Evolutionary conservation across 2,888 invertebrate species (phyloP).

Genomic region (Scaeva pyrastri): DNA sequence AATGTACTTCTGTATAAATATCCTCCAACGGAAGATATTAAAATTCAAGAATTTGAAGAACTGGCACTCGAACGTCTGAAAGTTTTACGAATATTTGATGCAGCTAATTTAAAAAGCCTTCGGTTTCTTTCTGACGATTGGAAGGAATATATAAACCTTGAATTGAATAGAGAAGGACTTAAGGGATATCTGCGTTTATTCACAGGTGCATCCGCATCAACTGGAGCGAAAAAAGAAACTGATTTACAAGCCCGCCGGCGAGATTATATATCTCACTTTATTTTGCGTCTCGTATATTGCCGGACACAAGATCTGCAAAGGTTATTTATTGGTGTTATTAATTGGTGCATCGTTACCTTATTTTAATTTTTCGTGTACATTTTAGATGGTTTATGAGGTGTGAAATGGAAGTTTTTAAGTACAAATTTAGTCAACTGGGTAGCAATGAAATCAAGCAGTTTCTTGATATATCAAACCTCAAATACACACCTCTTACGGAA

Average conservation of each 20-base stretch:
- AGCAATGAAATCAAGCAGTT: conserved; percentile 87
- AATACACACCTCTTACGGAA: conserved; percentile 87
- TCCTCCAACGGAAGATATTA: conserved; percentile 90
- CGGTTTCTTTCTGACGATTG: conserved; percentile 88
- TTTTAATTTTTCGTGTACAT: background rate
- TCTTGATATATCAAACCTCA: conserved; percentile 88
- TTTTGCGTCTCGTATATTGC: conserved; percentile 95
- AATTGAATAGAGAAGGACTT: conserved; percentile 88
- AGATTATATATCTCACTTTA: conserved; percentile 97
- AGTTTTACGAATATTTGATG: conserved; percentile 91
- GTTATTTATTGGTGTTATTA: conserved; percentile 72
- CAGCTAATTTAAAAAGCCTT: conserved; percentile 88
- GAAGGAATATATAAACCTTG: conserved; percentile 87
- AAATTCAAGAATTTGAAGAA: conserved; percentile 93
- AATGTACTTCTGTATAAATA: conserved; percentile 91
- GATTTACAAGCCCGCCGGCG: conserved; percentile 88
- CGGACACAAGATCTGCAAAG: conserved; percentile 91
- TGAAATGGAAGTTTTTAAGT: conserved; percentile 95
- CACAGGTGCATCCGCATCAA: conserved; percentile 81
- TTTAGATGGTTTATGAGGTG: conserved; percentile 92
- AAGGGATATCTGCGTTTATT: conserved; percentile 88
- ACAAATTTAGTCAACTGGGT: conserved; percentile 88
- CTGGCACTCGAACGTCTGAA: conserved; percentile 93
- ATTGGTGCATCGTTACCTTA: background rate
- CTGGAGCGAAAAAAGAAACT: conserved; percentile 84